Conservation (phyloP, 2,888 invertebrate species). For the Archaeoteleia sp. region DNA sequence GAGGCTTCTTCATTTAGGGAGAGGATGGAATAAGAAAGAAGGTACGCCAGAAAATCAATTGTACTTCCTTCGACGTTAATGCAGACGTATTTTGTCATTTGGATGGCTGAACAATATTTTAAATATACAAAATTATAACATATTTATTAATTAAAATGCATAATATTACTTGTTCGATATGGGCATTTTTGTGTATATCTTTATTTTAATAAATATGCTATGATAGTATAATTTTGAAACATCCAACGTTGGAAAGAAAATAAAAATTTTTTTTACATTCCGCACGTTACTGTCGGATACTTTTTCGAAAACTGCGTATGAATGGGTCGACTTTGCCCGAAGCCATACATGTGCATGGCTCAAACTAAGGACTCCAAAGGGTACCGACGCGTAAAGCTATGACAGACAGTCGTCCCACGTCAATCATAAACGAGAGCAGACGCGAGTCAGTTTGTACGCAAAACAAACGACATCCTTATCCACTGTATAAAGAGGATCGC, state of each 20-base stretch:
- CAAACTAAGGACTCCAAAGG: conserved; percentile 39
- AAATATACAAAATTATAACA: too few relatives aligned
- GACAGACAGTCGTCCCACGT: conserved; percentile 61
- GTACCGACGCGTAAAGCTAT: conserved; percentile 45
- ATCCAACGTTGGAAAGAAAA: too few relatives aligned
- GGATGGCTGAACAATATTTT: too few relatives aligned
- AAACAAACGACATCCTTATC: conserved; percentile 56
- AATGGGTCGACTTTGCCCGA: conserved; percentile 38
- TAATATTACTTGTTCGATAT: too few relatives aligned
- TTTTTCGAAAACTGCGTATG: conserved; percentile 22
- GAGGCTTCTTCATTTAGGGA: conserved; percentile 7
- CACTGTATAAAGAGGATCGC: conserved; percentile 29
- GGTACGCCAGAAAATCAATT: conserved; percentile 8
- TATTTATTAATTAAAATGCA: too few relatives aligned
- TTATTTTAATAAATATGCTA: too few relatives aligned
- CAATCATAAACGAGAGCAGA: conserved; percentile 59
- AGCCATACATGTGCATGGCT: conserved; percentile 45
- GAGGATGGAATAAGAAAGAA: conserved; percentile 7
- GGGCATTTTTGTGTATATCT: too few relatives aligned
- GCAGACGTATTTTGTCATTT: too few relatives aligned
- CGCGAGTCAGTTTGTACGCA: conserved; percentile 53
- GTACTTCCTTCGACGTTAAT: not conserved
- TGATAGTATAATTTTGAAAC: too few relatives aligned
- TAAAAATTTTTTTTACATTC: too few relatives aligned
- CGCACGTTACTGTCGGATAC: too few relatives aligned